Base-by-base conservation (phyloP, 2,888 invertebrate genomes). In the Noctua janthina region DNA sequence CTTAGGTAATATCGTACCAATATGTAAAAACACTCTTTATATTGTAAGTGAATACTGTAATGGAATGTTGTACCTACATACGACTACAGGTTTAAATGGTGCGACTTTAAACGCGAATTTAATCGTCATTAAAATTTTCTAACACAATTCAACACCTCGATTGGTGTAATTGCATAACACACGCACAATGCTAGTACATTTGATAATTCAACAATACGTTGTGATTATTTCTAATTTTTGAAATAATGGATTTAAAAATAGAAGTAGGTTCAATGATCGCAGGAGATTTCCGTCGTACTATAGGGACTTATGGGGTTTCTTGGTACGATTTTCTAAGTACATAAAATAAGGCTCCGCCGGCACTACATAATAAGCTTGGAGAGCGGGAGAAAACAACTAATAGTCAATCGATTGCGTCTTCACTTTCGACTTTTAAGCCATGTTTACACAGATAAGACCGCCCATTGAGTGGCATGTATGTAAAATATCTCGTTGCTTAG, bases 1-100 rank as follows among this genome's bases (percentile, higher is more conserved):
- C 73, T 85, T 85, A 87, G 80, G 84, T 85, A 85, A 85, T 87
- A 78, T 51, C 59, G 29, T 56, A 76, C n/a, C 13, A 62, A 69
- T 64, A 29, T 8, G 29, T 56, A 54, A 49, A 78, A 59, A 46
- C 20, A 29, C 49, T 59, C n/a, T n/a, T 15, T 15, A 29, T 7
- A 54, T 46, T 68, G 43, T 17, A 51, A 23, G 51, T 83, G 23
- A 66, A 62, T 39, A 5, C 23, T 54, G 20, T 71, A 68, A 51
- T 39, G 59, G n/a, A 59, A 13, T n/a, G 74, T 74, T 2, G n/a
- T 43, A 62, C 20, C 11, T 43, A 59, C 8, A 20, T 39, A 39
- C 11, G 49, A 23, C 35, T 35, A 49, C 17, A 74, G 68, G 67
- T 66, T 67, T 39, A 66, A 51, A 51, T 69, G 13, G 17, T 68